phyloP scores from a whole-genome alignment of 2,113 vertebrate species.

The Prionailurus bengalensis region DNA sequence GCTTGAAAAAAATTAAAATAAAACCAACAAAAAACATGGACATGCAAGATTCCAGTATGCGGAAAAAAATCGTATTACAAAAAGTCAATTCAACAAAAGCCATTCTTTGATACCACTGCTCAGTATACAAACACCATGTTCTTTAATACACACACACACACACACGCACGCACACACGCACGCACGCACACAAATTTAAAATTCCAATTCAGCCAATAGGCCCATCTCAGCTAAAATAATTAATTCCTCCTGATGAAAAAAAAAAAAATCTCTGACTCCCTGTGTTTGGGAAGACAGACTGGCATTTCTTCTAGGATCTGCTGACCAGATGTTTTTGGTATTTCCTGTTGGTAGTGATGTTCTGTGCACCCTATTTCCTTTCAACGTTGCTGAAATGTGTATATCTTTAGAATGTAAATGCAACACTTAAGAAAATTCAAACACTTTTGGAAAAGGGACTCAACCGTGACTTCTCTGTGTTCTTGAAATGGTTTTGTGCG shows the following conservation, averaged over 20 bases:
- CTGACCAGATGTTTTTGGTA: constrained; percentile 85
- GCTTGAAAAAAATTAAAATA: constrained; percentile 91
- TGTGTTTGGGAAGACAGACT: constrained; percentile 76
- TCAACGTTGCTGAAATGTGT: constrained; percentile 83
- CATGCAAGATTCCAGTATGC: constrained; percentile 87
- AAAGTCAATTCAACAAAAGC: constrained; percentile 95
- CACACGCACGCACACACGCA: constrained; percentile 28
- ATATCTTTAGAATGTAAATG: constrained; percentile 80
- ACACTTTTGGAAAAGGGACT: constrained; percentile 79
- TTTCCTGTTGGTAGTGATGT: constrained; percentile 84
- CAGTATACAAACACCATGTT: constrained; percentile 88
- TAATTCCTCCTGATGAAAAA: constrained; percentile 82
- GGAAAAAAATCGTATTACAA: constrained; percentile 86
- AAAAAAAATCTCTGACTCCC: constrained; percentile 81
- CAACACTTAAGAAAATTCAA: constrained; percentile 79
- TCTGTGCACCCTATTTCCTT: constrained; percentile 80
- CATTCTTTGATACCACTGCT: constrained; percentile 99
- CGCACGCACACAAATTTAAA: constrained; percentile 39
- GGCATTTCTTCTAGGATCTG: constrained; percentile 86
- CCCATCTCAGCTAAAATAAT: constrained; percentile 80
- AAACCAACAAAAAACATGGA: constrained; percentile 87
- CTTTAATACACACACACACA: constrained; percentile 72
- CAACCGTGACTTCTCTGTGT: constrained; percentile 81
- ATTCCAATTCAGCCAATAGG: constrained; percentile 81
- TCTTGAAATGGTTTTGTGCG: constrained; percentile 81